phyloP scores from a whole-genome alignment of 2,113 vertebrate species.

The Paracanthobrama guichenoti region DNA sequence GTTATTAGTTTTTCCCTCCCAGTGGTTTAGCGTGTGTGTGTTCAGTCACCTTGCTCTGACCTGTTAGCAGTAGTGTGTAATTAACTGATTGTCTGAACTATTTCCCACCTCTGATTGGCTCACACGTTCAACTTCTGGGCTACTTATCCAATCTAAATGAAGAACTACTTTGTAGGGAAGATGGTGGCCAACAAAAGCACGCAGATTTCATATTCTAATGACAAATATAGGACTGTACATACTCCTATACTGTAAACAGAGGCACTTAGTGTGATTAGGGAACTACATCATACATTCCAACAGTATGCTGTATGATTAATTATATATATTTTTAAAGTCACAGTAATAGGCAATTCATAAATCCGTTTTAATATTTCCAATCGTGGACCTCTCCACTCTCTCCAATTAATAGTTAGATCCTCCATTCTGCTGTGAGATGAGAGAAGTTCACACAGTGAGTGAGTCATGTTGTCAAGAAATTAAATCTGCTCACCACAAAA shows the following conservation, averaged over 20 bases:
- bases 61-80: slow-evolving; percentile 65
- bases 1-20: slow-evolving; percentile 35
- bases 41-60: slow-evolving; percentile 62
- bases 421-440: not conserved
- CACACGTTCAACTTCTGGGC: slow-evolving; percentile 61
- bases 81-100: slow-evolving; percentile 69
- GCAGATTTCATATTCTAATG: not conserved
- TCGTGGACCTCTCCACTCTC: not conserved
- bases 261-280: not conserved
- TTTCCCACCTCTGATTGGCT: slow-evolving; percentile 63
- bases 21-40: slow-evolving; percentile 26
- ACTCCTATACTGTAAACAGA: not conserved
- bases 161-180: slow-evolving; percentile 57
- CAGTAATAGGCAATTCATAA: not conserved
- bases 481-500: not conserved
- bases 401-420: not conserved
- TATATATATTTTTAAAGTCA: not conserved
- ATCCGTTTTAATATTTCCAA: not conserved
- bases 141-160: slow-evolving; percentile 65
- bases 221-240: not conserved
- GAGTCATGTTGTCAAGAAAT: slow-evolving; percentile 18
- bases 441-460: not conserved
- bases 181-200: not conserved
- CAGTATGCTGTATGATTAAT: not conserved
- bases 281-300: not conserved